These are phyloP conservation scores for Dysdera silvatica DNA, from an alignment of 1,140 invertebrate species.

Conservation along the genomic window DNA sequence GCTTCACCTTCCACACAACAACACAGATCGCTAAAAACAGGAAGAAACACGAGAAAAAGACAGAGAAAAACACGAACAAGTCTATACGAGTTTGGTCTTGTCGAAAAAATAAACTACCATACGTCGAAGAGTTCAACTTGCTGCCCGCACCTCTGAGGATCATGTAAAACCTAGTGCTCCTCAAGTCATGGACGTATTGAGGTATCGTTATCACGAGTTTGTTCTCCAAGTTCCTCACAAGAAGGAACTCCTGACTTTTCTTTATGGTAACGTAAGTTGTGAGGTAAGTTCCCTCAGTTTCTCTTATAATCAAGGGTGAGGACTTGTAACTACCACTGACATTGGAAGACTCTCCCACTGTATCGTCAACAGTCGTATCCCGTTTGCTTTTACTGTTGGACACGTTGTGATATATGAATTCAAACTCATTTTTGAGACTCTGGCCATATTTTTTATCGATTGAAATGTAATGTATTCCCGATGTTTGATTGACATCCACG, in stretches of 20 bases:
- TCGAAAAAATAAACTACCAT: slow-evolving; percentile 81
- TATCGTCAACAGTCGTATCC: background rate
- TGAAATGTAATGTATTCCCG: slow-evolving; percentile 60
- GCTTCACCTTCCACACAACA: slow-evolving; percentile 92
- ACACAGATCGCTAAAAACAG: slow-evolving; percentile 87
- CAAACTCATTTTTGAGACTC: background rate
- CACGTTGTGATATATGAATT: too few relatives aligned
- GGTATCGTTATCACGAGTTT: slow-evolving; percentile 83
- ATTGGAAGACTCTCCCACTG: background rate
- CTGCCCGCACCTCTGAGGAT: slow-evolving; percentile 57
- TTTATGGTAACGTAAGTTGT: slow-evolving; percentile 77
- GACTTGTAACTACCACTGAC: background rate
- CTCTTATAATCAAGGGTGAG: background rate
- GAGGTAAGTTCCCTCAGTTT: slow-evolving; percentile 57
- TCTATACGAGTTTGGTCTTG: slow-evolving; percentile 97
- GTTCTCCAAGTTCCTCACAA: slow-evolving; percentile 72
- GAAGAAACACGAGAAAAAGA: slow-evolving; percentile 97
- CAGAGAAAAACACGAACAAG: slow-evolving; percentile 96
- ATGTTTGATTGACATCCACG: slow-evolving; percentile 64
- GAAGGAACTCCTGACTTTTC: slow-evolving; percentile 66
- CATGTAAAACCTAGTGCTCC: slow-evolving; percentile 77
- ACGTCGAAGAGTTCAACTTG: too few relatives aligned
- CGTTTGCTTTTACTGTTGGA: background rate
- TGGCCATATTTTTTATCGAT: slow-evolving; percentile 41
- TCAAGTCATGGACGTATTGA: slow-evolving; percentile 60